Base-by-base conservation (phyloP, 2,888 invertebrate species). In the Apoda limacodes region DNA sequence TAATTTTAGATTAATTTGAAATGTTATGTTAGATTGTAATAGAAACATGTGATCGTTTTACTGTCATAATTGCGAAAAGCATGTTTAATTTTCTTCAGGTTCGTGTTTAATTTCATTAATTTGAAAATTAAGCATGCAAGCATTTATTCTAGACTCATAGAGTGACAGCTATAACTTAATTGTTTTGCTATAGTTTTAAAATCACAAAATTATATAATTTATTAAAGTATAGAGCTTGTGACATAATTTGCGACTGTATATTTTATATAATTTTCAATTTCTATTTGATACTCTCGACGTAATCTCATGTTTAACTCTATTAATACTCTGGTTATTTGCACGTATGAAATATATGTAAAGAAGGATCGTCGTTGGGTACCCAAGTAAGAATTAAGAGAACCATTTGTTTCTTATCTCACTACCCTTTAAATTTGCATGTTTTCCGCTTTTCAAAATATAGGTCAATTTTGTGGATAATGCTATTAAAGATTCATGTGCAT, bases 301-400 rank as follows among this genome's bases (percentile, higher is more conserved):
- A 46, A n/a, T n/a, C n/a, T 48, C 43, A 58, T 66, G 60, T 68
- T 57, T 60, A 52, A 56, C 57, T 59, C 52, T 45, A 59, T 52
- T 49, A 55, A 33, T 37, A 37, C 51, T 39, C 47, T 50, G 48
- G 52, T 45, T 51, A 52, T 45, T 54, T 75, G 72, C 74, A 71
- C 75, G 71, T 63, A 51, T 50, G 45, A 45, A 49, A 48, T 44
- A 35, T 17, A 6, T 68, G 63, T 69, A 57, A 68, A 48, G 53
- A 63, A 70, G 72, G 78, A 80, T 78, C 78, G 78, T 80, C 78
- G 78, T 75, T 70, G 78, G 78, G 78, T 57, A 62, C 61, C 64
- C 76, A 72, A 76, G 78, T 76, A 75, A 80, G 76, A 68, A 62
- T 63, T 57, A 62, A 66, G 56, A 55, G 52, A 56, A 59, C 50